These are phyloP conservation scores for Ptilorrhoa leucosticta DNA, from an alignment of 2,113 vertebrate species.

Conservation along the genomic window DNA sequence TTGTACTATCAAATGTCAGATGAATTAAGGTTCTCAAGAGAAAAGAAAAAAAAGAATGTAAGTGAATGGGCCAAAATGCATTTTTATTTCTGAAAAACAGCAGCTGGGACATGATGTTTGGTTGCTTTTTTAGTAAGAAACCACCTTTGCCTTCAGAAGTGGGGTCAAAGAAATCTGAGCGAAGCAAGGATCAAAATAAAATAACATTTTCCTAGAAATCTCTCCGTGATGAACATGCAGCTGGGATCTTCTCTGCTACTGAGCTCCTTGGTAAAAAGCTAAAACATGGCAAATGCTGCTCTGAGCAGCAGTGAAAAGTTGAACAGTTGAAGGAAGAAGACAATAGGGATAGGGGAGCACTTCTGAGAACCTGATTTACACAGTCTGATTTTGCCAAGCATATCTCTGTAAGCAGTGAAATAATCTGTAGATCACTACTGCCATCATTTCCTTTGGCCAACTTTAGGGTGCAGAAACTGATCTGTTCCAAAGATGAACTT, in stretches of 20 bases:
- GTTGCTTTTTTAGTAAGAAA: neutral
- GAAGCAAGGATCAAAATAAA: neutral
- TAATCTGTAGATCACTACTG: neutral
- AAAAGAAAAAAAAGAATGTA: rapidly evolving
- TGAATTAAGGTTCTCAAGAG: neutral
- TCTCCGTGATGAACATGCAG: neutral
- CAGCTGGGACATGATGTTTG: neutral
- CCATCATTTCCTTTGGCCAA: neutral
- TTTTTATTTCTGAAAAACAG: neutral
- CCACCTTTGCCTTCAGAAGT: neutral
- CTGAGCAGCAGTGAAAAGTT: neutral
- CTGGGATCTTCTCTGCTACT: neutral
- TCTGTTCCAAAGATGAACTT: neutral
- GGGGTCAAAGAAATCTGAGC: neutral
- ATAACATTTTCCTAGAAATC: neutral
- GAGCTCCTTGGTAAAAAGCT: neutral
- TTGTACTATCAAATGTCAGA: neutral
- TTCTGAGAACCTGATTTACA: neutral
- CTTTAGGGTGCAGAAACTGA: neutral
- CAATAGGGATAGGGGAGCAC: neutral
- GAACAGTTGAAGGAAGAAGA: neutral
- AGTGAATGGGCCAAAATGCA: neutral
- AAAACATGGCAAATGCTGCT: neutral
- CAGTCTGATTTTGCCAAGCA: neutral
- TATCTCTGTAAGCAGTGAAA: neutral